Evolutionary conservation across 2,888 invertebrate genomes (phyloP).

Genomic region (Melikaiella ostensackeni): DNA sequence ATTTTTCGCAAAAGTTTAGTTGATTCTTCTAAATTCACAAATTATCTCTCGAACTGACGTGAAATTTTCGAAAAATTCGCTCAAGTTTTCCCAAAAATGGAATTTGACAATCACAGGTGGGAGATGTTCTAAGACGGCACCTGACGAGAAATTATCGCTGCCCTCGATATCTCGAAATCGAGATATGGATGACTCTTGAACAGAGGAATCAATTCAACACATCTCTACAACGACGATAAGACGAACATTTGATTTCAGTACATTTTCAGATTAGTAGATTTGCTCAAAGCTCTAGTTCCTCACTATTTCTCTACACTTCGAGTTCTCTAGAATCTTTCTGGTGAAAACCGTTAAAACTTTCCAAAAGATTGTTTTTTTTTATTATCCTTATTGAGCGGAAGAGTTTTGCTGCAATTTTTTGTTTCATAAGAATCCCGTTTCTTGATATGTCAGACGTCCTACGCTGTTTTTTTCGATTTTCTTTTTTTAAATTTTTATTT

Average conservation of each 20-base stretch:
- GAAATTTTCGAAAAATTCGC: neutral
- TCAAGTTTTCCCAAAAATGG: neutral
- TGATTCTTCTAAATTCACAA: neutral
- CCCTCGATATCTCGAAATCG: neutral
- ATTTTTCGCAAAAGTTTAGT: neutral
- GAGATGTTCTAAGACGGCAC: neutral
- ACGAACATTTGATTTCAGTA: slow-evolving; percentile 9
- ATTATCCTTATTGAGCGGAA: slow-evolving; percentile 71
- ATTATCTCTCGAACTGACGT: neutral
- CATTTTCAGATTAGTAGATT: neutral
- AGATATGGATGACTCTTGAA: neutral
- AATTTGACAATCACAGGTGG: neutral
- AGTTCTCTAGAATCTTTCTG: neutral
- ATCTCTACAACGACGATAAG: slow-evolving; percentile 10
- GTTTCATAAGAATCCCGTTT: slow-evolving; percentile 63
- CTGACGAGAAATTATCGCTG: neutral
- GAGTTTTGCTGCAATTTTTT: slow-evolving; percentile 70
- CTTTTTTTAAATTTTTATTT: slow-evolving; percentile 43
- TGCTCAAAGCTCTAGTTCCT: neutral
- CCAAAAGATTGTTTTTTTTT: slow-evolving; percentile 57
- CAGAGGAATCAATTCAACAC: neutral
- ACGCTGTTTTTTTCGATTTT: slow-evolving; percentile 41
- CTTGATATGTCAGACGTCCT: slow-evolving; percentile 69
- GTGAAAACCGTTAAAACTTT: slow-evolving; percentile 41
- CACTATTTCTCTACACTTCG: neutral